Base-by-base conservation (phyloP, 2,888 invertebrate species). In the Tiphia femorata region DNA sequence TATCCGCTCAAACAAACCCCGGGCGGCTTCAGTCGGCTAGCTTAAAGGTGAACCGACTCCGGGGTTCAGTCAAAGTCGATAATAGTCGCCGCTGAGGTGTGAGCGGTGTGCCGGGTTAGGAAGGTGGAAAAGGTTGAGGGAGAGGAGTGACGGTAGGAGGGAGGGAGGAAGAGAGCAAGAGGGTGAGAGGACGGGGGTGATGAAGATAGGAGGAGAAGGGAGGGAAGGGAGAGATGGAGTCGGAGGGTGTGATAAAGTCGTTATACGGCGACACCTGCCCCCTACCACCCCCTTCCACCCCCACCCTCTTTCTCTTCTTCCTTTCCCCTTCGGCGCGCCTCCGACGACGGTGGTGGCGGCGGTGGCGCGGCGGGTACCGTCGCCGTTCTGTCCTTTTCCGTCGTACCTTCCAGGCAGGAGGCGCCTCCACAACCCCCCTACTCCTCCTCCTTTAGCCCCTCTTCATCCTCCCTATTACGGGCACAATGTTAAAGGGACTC, bases 401-500 rank as follows among this genome's bases (percentile, higher is more conserved):
- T 37, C 27, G 48, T 48, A 58, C 64, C 62, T 59, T 48, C 61
- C 48, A 62, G 62, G n/a, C n/a, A n/a, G n/a, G n/a, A n/a, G n/a
- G n/a, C n/a, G n/a, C n/a, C 58, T 70, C 70, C 70, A 62, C 70
- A 72, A 65, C 66, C 68, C 63, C 62, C 43, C 67, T 61, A 59
- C 62, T 61, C 64, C 72, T 70, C 61, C 70, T 59, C 68, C 64
- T 67, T 69, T 62, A 62, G 70, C 72, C 75, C 73, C 72, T 74
- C 79, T 78, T 78, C 78, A 77, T 79, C 78, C 76, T 80, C 74
- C 76, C 80, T 78, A 81, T 81, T 81, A 80, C 76, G 67, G 67
- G 77, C 75, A 80, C 80, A 81, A 81, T 81, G 81, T 80, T 80
- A 80, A 79, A 77, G 79, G 78, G 77, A 77, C 75, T 77, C 77